Percentiles rank a stretch among this genome's conserved stretches.
Conservation (phyloP, 2,888 invertebrate species). For the Nemapogon koenigi region DNA sequence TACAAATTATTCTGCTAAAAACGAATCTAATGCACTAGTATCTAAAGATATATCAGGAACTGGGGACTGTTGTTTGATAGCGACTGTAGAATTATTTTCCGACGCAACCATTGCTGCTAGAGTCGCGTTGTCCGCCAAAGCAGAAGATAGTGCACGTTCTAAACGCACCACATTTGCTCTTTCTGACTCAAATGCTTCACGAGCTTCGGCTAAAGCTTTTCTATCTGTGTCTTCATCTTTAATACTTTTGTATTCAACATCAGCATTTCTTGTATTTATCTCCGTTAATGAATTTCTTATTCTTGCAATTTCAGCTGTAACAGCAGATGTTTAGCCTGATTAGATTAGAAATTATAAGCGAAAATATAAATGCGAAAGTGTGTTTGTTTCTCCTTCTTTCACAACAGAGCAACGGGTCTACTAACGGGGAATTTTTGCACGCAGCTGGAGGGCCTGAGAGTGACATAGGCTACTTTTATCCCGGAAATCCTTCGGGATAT, state of each 20-base stretch:
- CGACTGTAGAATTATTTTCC: slow-evolving; percentile 23
- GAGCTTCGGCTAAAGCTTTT: slow-evolving; percentile 30
- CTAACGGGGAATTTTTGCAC: too few species aligned
- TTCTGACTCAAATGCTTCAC: slow-evolving; percentile 38
- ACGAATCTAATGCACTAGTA: slow-evolving; percentile 39
- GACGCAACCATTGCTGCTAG: slow-evolving; percentile 31
- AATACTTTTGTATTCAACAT: slow-evolving; percentile 16
- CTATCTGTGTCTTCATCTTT: slow-evolving; percentile 20
- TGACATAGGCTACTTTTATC: too few species aligned
- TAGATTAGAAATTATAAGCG: too few species aligned
- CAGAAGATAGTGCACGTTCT: slow-evolving; percentile 38
- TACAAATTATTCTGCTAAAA: slow-evolving; percentile 38
- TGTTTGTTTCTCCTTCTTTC: too few species aligned
- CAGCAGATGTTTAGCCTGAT: too few species aligned
- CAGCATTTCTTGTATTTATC: slow-evolving; percentile 27
- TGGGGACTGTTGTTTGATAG: neutral
- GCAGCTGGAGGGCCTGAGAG: too few species aligned
- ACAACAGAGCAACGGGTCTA: too few species aligned
- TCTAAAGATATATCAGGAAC: slow-evolving; percentile 3
- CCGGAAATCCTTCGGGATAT: too few species aligned
- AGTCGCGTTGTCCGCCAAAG: slow-evolving; percentile 38
- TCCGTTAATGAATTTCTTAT: slow-evolving; percentile 32
- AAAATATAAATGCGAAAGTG: too few species aligned
- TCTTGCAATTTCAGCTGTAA: slow-evolving; percentile 40
- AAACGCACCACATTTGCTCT: slow-evolving; percentile 34